Evolutionary conservation across 2,113 vertebrate genomes (phyloP).

Genomic region (Plotosus lineatus): DNA sequence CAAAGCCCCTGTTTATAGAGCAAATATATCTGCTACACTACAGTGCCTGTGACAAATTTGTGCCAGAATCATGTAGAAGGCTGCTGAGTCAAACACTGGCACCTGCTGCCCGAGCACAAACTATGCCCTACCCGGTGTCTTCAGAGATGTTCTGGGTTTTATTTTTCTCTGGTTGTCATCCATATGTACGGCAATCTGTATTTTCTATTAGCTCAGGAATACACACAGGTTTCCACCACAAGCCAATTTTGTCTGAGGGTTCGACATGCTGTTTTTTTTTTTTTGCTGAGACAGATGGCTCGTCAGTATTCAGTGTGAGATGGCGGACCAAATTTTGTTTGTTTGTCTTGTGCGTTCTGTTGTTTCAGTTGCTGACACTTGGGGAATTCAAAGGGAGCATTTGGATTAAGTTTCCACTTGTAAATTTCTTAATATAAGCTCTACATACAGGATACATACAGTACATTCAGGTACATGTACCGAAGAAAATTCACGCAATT

Average conservation of each 20-base stretch:
- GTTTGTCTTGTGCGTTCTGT: conserved; percentile 42
- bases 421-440: background rate
- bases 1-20: conserved; percentile 15
- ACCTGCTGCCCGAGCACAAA: conserved; percentile 28
- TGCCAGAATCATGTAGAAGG: conserved; percentile 37
- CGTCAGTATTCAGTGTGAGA: conserved; percentile 54
- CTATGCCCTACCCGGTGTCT: conserved; percentile 17
- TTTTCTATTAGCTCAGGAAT: conserved; percentile 49
- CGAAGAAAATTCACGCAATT: background rate
- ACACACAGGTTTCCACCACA: conserved; percentile 38
- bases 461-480: background rate
- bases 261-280: conserved; percentile 57
- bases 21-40: conserved; percentile 10
- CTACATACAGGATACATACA: background rate
- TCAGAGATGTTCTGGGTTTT: conserved; percentile 26
- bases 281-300: conserved; percentile 54
- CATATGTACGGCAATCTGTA: conserved; percentile 56
- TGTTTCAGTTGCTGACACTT: conserved; percentile 41
- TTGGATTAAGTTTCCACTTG: conserved; percentile 4
- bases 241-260: conserved; percentile 52
- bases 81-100: conserved; percentile 46
- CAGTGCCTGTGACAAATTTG: conserved; percentile 47
- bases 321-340: conserved; percentile 50
- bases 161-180: conserved; percentile 13
- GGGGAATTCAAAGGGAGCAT: conserved; percentile 23